Evolutionary conservation across 30 jellyfish, hydroid and myxozoan genomes (phyloP).

Genomic region (Hydractinia symbiolongicarpus): DNA sequence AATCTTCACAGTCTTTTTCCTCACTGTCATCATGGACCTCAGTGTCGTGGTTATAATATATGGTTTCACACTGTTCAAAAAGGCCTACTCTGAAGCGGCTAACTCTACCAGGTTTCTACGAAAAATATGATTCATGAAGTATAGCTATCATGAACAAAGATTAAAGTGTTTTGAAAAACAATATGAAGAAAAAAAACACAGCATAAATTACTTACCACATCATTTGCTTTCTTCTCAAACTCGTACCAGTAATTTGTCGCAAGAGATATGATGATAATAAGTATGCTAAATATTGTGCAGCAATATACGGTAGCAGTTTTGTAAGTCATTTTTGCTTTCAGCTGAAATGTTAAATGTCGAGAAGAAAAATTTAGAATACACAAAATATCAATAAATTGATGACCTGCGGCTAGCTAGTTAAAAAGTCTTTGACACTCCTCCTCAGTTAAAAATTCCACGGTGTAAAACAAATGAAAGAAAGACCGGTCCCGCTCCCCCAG

Average conservation of each 20-base stretch:
- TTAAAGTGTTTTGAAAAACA: neutral
- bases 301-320: slow-evolving; percentile 72
- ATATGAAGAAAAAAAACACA: slow-evolving; percentile 36
- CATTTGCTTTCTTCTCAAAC: slow-evolving; percentile 35
- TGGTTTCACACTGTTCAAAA: slow-evolving; percentile 29
- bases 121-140: neutral
- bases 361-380: neutral
- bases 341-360: neutral
- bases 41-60: neutral
- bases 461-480: too few species aligned
- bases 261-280: slow-evolving; percentile 62
- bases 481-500: too few species aligned
- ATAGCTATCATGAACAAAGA: neutral
- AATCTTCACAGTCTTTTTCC: slow-evolving; percentile 22
- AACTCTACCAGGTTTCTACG: slow-evolving; percentile 9
- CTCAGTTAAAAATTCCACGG: too few species aligned
- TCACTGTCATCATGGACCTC: slow-evolving; percentile 4
- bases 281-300: slow-evolving; percentile 70
- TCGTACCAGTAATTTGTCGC: slow-evolving; percentile 91
- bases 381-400: neutral
- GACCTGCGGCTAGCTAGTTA: neutral
- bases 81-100: slow-evolving; percentile 18
- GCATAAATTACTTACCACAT: slow-evolving; percentile 14
- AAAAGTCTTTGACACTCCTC: too few species aligned
- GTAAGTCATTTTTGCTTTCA: slow-evolving; percentile 41